Evolutionary conservation across 2,888 invertebrate genomes (phyloP).

Genomic region (Patella caerulea): DNA sequence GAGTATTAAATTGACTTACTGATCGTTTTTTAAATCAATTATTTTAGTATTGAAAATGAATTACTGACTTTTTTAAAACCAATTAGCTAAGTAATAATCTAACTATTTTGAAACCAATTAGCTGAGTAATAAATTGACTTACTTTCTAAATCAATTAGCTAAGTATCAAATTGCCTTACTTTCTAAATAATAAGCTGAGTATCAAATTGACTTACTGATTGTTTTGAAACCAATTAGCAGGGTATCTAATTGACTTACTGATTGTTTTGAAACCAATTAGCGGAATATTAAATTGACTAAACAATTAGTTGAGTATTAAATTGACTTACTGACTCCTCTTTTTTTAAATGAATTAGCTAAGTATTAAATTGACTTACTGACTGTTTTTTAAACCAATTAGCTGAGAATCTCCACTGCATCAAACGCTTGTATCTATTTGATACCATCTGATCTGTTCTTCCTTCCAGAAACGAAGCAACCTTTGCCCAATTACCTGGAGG

Average conservation of each 20-base stretch:
- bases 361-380: conserved; percentile 37
- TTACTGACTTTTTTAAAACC: conserved; percentile 47
- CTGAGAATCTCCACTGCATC: conserved; percentile 47
- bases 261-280: conserved; percentile 44
- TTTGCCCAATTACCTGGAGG: conserved; percentile 49
- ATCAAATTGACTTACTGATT: conserved; percentile 39
- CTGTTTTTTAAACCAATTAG: conserved; percentile 45
- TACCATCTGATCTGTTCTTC: conserved; percentile 62
- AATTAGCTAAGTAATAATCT: conserved; percentile 30
- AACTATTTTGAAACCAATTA: no score
- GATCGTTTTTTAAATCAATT: conserved; percentile 46
- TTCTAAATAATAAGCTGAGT: no score
- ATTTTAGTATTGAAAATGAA: conserved; percentile 24
- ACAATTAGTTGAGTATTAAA: conserved; percentile 7
- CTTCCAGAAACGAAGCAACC: conserved; percentile 59
- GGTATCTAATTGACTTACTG: conserved; percentile 23
- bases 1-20: conserved; percentile 38
- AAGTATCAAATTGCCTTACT: conserved; percentile 34
- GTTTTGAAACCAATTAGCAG: conserved; percentile 42
- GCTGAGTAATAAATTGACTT: conserved; percentile 16
- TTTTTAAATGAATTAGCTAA: no score
- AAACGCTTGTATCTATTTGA: conserved; percentile 50
- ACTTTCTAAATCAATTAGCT: conserved; percentile 37
- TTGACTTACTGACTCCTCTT: conserved; percentile 39
- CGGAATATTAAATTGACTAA: conserved; percentile 30